A percentile compares a stretch with the other conserved stretches of the same genome.
These are phyloP conservation scores for Drosophila borealis DNA, from an alignment of 2,888 invertebrate species.

Conservation along the genomic window DNA sequence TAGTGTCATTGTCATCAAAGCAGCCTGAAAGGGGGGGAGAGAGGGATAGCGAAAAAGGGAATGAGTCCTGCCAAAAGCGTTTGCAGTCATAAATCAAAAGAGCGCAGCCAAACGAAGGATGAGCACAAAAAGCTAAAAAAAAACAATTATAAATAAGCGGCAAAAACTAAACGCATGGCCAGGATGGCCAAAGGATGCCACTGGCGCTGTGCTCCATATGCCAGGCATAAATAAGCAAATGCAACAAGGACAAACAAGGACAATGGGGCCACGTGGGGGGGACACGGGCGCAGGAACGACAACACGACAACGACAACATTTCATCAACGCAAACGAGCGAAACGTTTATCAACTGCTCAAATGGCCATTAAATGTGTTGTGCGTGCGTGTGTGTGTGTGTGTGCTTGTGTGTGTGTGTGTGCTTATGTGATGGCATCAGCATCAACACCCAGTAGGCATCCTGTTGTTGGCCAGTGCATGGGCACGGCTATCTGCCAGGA, in stretches of 20 bases:
- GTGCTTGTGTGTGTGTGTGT: conserved; percentile 25
- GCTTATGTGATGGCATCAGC: conserved; percentile 56
- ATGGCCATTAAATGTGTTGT: conserved; percentile 85
- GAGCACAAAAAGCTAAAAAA: conserved; percentile 47
- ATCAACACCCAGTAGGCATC: conserved; percentile 58
- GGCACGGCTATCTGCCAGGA: conserved; percentile 76
- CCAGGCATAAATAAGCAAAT: conserved; percentile 77
- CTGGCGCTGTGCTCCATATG: conserved; percentile 64
- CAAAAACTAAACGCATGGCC: conserved; percentile 65
- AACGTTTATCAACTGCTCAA: conserved; percentile 85
- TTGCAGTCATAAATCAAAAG: conserved; percentile 64
- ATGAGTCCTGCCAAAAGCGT: conserved; percentile 14
- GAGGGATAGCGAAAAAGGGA: not conserved
- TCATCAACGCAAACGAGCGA: conserved; percentile 80
- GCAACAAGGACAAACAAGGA: conserved; percentile 50
- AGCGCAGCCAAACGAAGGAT: conserved; percentile 20
- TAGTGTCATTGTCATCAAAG: conserved; percentile 75
- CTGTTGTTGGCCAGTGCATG: conserved; percentile 37
- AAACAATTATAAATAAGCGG: conserved; percentile 78
- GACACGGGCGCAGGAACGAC: conserved; percentile 8
- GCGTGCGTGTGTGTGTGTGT: conserved; percentile 29
- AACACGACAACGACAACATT: conserved; percentile 69
- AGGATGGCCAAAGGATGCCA: conserved; percentile 32
- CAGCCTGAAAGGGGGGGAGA: conserved; percentile 26
- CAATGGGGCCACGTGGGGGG: conserved; percentile 3